phyloP scores from a whole-genome alignment of 1,140 invertebrate species.

The Magallana angulata region DNA sequence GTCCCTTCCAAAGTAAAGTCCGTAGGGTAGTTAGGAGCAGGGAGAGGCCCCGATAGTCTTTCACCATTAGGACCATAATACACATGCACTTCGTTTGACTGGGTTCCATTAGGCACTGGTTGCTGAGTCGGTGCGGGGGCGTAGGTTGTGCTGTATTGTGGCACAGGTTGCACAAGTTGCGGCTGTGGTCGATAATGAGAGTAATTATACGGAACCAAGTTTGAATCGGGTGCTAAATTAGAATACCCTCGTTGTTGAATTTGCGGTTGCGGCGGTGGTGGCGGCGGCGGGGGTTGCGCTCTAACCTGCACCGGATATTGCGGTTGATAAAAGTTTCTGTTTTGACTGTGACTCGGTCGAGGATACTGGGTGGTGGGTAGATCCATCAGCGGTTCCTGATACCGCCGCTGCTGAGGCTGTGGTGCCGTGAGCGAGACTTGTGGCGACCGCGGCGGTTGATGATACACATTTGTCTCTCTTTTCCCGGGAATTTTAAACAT shows the following conservation, averaged over 20 bases:
- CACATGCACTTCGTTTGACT: slow-evolving; percentile 37
- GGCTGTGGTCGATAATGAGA: background rate
- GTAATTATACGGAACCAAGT: slow-evolving; percentile 46
- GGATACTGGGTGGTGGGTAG: background rate
- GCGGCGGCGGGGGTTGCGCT: background rate
- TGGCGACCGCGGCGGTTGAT: slow-evolving; percentile 29
- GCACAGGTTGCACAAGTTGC: slow-evolving; percentile 2
- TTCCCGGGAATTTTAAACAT: slow-evolving; percentile 36
- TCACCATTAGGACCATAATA: slow-evolving; percentile 53
- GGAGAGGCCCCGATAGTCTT: slow-evolving; percentile 39
- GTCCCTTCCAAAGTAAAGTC: slow-evolving; percentile 49
- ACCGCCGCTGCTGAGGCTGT: slow-evolving; percentile 1
- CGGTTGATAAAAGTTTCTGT: slow-evolving; percentile 33
- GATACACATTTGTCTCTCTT: background rate
- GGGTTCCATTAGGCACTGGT: background rate
- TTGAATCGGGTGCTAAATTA: slow-evolving; percentile 41
- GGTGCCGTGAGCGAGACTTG: slow-evolving; percentile 16
- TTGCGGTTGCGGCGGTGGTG: slow-evolving; percentile 15
- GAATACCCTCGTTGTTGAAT: slow-evolving; percentile 7
- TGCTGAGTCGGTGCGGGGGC: background rate
- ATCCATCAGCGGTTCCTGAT: slow-evolving; percentile 16
- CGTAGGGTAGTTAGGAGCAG: background rate
- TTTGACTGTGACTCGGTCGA: background rate
- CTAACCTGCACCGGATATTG: background rate
- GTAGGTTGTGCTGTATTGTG: background rate